Base-by-base conservation (phyloP, 53 echinoderm and acorn worm genomes). In the Holothuria leucospilota region DNA sequence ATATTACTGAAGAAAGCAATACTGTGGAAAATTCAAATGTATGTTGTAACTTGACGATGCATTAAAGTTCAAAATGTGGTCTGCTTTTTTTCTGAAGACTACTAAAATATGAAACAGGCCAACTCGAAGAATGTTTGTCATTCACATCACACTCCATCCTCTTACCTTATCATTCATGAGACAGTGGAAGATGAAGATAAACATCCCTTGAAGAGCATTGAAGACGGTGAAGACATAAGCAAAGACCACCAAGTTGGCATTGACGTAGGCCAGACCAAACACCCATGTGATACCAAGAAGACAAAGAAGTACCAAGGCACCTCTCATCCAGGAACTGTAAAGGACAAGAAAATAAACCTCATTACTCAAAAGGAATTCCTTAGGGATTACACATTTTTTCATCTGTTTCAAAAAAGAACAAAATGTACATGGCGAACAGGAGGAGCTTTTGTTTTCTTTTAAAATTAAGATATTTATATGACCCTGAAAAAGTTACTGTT, bases 131-230 rank as follows among this genome's bases (percentile, higher is more conserved):
- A 8, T 2, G 2, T 66, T 11, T 66, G 12, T 66, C 26, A 65
- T 8, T 28, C 67, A 66, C 34, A 34, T n/a, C 40, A 29, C 0
- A 23, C 0, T 29, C 13, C 10, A 80, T 51, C 58, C n/a, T 60
- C 92, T 86, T 82, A 96, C 96, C 93, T 96, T 96, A 26, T 96
- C 96, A 80, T 96, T 96, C 94, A 96, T 94, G 85, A 91, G 91
- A 84, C 96, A 96, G 80, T 96, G 96, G 88, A 96, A 96, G 68
- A 96, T 29, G 60, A 86, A 96, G 77, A 96, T 96, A 86, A 94
- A 94, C 20, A 93, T 39, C 14, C 96, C 96, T 42, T 96, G 96
- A 81, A 96, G 89, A 40, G 93, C 81, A 40, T 96, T 96, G 38
- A 91, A 89, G 62, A 94, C 87, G 78, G 96, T 96, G 93, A 96